phyloP scores from a whole-genome alignment of 2,888 invertebrate genomes.

The Boloria euphrosyne region DNA sequence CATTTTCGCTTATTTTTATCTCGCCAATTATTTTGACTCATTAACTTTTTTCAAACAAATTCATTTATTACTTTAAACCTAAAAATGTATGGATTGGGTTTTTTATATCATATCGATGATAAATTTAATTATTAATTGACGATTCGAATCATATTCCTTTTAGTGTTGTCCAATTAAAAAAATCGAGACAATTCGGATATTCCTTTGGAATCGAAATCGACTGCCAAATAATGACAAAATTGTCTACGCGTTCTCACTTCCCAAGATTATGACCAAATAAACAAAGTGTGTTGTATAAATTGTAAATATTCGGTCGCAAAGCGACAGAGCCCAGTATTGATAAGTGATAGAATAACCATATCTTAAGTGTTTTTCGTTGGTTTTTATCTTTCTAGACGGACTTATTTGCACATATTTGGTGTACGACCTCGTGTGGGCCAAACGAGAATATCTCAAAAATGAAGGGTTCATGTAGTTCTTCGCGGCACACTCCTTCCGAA shows the following conservation, averaged over 20 bases:
- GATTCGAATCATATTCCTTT: neutral
- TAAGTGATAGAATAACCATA: conserved; percentile 77
- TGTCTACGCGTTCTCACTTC: conserved; percentile 59
- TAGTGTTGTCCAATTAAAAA: conserved; percentile 1
- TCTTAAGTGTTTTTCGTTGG: conserved; percentile 65
- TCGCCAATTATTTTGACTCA: neutral
- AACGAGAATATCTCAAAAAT: conserved; percentile 72
- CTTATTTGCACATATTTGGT: conserved; percentile 54
- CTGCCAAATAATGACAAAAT: conserved; percentile 38
- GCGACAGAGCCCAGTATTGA: conserved; percentile 44
- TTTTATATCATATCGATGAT: neutral
- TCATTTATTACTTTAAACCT: neutral
- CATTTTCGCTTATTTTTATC: neutral
- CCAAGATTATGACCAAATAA: conserved; percentile 76
- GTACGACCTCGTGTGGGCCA: conserved; percentile 67
- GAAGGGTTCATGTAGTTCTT: conserved; percentile 73
- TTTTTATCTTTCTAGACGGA: conserved; percentile 52
- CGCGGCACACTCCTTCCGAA: conserved; percentile 43
- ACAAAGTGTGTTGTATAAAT: conserved; percentile 64
- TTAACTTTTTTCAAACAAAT: neutral
- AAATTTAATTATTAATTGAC: neutral
- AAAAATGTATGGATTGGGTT: neutral
- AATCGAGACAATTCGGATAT: conserved; percentile 25
- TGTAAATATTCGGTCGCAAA: conserved; percentile 45
- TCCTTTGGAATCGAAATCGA: conserved; percentile 30